These are phyloP conservation scores for Stenurella melanura DNA, from an alignment of 2,888 invertebrate genomes.

Conservation along the genomic window DNA sequence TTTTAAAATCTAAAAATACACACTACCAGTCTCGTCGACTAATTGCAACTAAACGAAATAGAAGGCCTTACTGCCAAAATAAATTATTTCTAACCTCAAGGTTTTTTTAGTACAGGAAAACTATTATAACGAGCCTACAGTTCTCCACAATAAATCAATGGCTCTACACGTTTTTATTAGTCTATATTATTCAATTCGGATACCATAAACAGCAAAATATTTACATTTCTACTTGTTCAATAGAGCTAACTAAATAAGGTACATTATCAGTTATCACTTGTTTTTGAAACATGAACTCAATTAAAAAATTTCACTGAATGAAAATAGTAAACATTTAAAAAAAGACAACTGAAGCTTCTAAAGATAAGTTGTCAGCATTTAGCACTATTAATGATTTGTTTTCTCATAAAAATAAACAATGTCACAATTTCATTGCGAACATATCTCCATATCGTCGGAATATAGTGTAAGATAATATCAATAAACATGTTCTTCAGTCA, in stretches of 20 bases:
- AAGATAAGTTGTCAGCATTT: not conserved
- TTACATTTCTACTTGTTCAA: conserved; percentile 17
- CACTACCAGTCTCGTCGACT: conserved; percentile 68
- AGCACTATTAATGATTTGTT: not conserved
- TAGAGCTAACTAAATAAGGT: conserved; percentile 1
- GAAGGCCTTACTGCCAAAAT: conserved; percentile 71
- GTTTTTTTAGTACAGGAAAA: conserved; percentile 42
- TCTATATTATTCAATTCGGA: conserved; percentile 12
- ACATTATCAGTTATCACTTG: conserved; percentile 1
- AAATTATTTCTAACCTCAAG: conserved; percentile 60
- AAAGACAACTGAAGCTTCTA: not conserved
- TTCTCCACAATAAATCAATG: not conserved
- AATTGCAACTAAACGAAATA: conserved; percentile 72
- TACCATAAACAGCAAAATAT: conserved; percentile 10
- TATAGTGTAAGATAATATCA: too few species aligned
- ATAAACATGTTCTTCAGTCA: not conserved
- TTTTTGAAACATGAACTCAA: conserved; percentile 15
- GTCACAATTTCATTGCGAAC: not conserved
- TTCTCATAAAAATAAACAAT: not conserved
- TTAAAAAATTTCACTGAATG: conserved; percentile 8
- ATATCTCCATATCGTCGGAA: too few species aligned
- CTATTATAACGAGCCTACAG: not conserved
- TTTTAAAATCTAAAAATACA: conserved; percentile 73
- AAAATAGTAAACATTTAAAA: not conserved
- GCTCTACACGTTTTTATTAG: conserved; percentile 20